phyloP scores from a whole-genome alignment of 2,797 vertebrate genomes.

The Pipistrellus nathusii region DNA sequence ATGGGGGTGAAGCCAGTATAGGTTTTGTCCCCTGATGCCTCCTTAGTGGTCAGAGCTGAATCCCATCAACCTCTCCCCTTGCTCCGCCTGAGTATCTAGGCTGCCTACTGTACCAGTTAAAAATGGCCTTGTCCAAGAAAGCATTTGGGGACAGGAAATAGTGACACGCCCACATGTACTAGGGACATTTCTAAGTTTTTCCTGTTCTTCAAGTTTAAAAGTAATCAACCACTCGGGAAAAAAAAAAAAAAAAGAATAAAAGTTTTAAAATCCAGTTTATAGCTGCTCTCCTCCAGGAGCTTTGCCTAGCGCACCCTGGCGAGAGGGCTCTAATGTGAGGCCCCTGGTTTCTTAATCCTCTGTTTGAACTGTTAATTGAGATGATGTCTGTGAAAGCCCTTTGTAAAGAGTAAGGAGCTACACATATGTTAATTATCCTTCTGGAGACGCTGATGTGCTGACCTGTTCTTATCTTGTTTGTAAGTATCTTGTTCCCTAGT shows the following conservation, averaged over 20 bases:
- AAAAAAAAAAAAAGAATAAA: background rate
- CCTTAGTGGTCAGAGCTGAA: background rate
- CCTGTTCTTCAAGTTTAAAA: slow-evolving; percentile 34
- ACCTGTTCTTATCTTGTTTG: slow-evolving; percentile 65
- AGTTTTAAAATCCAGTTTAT: background rate
- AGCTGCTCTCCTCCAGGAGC: background rate
- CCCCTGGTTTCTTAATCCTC: background rate
- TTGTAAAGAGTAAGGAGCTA: slow-evolving; percentile 27
- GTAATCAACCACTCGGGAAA: background rate
- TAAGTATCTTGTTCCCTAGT: slow-evolving; percentile 5
- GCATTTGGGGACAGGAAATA: background rate
- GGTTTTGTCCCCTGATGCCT: background rate
- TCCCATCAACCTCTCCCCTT: background rate
- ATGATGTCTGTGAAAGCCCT: slow-evolving; percentile 36
- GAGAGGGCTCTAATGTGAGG: slow-evolving; percentile 28
- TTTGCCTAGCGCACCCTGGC: background rate
- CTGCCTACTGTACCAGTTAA: background rate
- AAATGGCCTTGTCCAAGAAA: background rate
- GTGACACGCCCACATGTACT: background rate
- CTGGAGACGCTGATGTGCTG: background rate
- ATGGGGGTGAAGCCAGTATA: too few species aligned
- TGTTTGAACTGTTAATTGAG: slow-evolving; percentile 64
- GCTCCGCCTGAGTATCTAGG: background rate
- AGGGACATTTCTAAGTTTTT: background rate
- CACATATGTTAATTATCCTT: slow-evolving; percentile 58